These are phyloP conservation scores for Micrasema minimum DNA, from an alignment of 1,140 invertebrate genomes.

Conservation along the genomic window DNA sequence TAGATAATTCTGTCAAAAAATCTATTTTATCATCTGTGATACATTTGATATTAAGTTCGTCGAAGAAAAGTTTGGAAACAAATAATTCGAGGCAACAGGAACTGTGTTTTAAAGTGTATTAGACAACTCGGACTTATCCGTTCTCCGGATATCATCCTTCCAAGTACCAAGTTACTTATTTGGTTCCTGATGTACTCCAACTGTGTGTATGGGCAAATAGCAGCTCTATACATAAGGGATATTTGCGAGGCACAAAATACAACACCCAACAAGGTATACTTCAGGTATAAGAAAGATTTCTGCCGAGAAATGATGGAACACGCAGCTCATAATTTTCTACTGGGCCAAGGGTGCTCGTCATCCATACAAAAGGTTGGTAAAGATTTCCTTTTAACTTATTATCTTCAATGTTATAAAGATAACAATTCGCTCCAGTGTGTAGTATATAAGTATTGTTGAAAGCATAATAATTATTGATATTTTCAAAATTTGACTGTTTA, in stretches of 20 bases:
- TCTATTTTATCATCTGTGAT: conserved; percentile 66
- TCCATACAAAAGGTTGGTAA: conserved; percentile 62
- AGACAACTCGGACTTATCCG: conserved; percentile 64
- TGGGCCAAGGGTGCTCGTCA: conserved; percentile 64
- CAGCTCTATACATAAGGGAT: conserved; percentile 69
- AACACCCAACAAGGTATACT: conserved; percentile 72
- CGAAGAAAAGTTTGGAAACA: conserved; percentile 65
- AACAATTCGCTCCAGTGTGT: no score
- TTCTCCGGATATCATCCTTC: conserved; percentile 65
- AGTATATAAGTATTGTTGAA: no score
- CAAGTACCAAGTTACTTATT: conserved; percentile 70
- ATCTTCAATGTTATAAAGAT: no score
- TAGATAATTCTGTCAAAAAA: conserved; percentile 60
- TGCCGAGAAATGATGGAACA: conserved; percentile 70
- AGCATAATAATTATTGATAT: no score
- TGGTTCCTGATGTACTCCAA: conserved; percentile 74
- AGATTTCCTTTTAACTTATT: no score
- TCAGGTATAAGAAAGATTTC: conserved; percentile 74
- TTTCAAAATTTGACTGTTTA: no score
- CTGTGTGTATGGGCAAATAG: conserved; percentile 71
- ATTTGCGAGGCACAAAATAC: conserved; percentile 69
- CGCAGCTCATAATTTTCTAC: conserved; percentile 68
- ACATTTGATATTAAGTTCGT: conserved; percentile 63
- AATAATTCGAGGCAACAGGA: conserved; percentile 67
- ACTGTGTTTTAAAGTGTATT: conserved; percentile 66